Percentiles rank a stretch among this genome's conserved stretches.
Evolutionary conservation across 2,797 vertebrate genomes (phyloP).

Genomic region (Coilia nasus): DNA sequence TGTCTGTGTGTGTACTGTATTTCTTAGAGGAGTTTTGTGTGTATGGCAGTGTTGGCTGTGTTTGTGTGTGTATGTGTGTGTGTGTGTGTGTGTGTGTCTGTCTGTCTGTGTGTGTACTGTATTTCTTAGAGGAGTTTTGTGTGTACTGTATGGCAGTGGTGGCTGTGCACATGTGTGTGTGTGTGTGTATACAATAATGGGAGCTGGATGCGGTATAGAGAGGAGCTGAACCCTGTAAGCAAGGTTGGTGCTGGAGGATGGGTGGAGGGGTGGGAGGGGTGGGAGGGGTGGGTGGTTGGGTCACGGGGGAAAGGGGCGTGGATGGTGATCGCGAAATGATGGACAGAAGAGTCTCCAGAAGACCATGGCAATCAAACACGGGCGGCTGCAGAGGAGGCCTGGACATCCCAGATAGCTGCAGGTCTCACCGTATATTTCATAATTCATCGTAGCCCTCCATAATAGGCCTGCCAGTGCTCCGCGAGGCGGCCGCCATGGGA

Average conservation of each 20-base stretch:
- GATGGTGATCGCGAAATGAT: neutral
- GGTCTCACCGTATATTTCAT: slow-evolving; percentile 46
- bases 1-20: neutral
- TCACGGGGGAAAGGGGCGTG: no score
- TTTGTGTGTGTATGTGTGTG: neutral
- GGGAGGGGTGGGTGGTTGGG: no score
- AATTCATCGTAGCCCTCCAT: slow-evolving; percentile 41
- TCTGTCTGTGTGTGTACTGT: neutral
- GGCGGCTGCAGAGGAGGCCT: slow-evolving; percentile 26
- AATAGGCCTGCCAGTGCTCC: slow-evolving; percentile 21
- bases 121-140: no score
- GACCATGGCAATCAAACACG: slow-evolving; percentile 47
- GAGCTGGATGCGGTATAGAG: no score
- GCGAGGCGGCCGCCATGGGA: slow-evolving; percentile 39
- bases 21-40: neutral
- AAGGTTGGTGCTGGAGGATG: no score
- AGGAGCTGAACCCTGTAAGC: no score
- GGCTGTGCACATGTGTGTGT: neutral
- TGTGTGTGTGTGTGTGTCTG: neutral
- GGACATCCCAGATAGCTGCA: slow-evolving; percentile 43
- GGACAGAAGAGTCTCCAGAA: slow-evolving; percentile 25
- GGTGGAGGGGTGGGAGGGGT: no score
- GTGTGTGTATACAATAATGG: no score
- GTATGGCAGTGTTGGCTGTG: neutral
- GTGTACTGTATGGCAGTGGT: no score